Base-by-base conservation (phyloP, 2,888 invertebrate genomes). In the Drosophila paramelanica region DNA sequence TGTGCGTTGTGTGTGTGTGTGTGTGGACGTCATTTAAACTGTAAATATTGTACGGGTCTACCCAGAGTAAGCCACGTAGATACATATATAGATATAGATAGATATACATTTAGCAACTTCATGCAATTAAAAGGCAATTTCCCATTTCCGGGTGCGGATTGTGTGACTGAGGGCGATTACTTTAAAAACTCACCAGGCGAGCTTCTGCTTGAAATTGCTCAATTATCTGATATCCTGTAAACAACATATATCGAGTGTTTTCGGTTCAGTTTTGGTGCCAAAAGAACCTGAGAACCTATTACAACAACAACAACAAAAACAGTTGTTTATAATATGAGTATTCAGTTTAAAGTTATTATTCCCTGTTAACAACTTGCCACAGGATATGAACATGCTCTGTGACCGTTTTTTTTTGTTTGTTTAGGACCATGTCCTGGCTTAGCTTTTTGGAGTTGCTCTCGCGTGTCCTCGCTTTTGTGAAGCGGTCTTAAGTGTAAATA, bases 51-150 rank as follows among this genome's bases (percentile, higher is more conserved):
- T 73, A 53, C 45, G 42, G 69, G 55, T 38, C 23, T 47, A 38
- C 42, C 43, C 43, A 46, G 23, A 27, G 23, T 36, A 0, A 4
- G 23, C 20, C 20, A 20, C 20, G 1, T 20, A 23, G 0, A 23
- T 4, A 23, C 4, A 23, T 4, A 23, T 0, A 23, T 4, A 23
- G 0, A 23, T 0, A 23, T 23, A 4, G 0, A 23, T 14, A 36
- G 14, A 45, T 17, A 52, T 42, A 20, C 55, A 46, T 51, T 66
- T 47, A n/a, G 45, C 46, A 77, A 72, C 56, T 73, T 84, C 66
- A 71, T 73, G 66, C 81, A 82, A 82, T 82, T 87, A 87, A 84
- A 82, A 81, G 64, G 55, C 85, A 78, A 82, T 87, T 82, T 84
- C 57, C 70, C 67, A 64, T 68, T 73, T 67, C 59, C 75, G 57